A percentile compares a stretch with the other conserved stretches of the same genome.
Conservation (phyloP, 2,888 invertebrate genomes). For the Cerceris rybyensis region DNA sequence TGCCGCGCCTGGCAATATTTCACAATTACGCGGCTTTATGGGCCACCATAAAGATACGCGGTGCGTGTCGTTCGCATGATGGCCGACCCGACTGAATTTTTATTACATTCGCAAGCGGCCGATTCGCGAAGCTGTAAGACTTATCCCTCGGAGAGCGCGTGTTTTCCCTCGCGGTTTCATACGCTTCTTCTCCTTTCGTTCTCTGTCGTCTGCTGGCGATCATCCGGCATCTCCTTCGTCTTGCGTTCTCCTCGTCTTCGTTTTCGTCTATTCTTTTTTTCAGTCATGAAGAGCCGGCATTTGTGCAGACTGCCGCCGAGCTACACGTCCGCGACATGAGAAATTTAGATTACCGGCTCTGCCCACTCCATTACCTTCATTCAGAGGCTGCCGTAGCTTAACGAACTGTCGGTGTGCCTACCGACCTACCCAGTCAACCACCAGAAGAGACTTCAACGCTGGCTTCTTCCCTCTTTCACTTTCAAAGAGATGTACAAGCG, state of each 20-base stretch:
- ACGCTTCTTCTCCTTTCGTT: neutral
- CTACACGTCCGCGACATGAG: slow-evolving; percentile 58
- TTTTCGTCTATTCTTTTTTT: slow-evolving; percentile 13
- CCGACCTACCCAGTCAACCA: slow-evolving; percentile 38
- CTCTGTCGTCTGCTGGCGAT: slow-evolving; percentile 8
- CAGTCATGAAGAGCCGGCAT: slow-evolving; percentile 34
- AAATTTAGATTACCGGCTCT: slow-evolving; percentile 69
- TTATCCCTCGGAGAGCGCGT: slow-evolving; percentile 43
- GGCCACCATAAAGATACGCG: slow-evolving; percentile 77
- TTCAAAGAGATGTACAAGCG: slow-evolving; percentile 37
- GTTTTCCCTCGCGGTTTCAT: neutral
- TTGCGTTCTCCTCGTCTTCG: slow-evolving; percentile 6
- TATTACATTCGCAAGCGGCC: slow-evolving; percentile 53
- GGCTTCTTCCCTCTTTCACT: slow-evolving; percentile 35
- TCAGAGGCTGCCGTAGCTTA: slow-evolving; percentile 63
- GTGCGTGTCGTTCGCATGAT: slow-evolving; percentile 77
- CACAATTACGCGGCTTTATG: slow-evolving; percentile 79
- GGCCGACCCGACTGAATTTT: slow-evolving; percentile 74
- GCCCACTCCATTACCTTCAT: slow-evolving; percentile 66
- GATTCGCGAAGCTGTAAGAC: slow-evolving; percentile 36
- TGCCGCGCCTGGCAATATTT: slow-evolving; percentile 75
- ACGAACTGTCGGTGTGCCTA: slow-evolving; percentile 63
- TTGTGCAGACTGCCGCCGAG: slow-evolving; percentile 24
- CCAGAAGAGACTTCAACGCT: slow-evolving; percentile 44
- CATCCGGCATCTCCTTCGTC: slow-evolving; percentile 17